Conservation (phyloP, 2,797 vertebrate species). For the Platyrinchus mystaceus region DNA sequence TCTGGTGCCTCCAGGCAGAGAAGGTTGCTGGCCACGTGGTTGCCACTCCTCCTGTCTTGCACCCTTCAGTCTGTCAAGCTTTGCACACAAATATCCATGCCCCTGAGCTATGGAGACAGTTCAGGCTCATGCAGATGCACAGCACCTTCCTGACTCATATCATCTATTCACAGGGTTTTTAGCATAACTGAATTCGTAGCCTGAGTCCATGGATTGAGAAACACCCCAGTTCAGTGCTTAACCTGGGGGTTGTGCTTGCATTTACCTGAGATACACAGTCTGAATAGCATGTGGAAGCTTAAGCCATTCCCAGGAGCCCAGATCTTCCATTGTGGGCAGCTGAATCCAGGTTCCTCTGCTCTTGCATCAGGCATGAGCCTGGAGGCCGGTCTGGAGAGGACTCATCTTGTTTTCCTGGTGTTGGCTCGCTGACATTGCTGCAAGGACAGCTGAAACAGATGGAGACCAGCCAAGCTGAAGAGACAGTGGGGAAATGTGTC, state of each 20-base stretch:
- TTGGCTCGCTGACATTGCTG: not conserved
- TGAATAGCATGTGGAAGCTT: not conserved
- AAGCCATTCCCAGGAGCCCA: not conserved
- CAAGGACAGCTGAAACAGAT: not conserved
- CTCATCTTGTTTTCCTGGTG: not conserved
- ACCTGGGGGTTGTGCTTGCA: not conserved
- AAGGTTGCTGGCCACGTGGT: not conserved
- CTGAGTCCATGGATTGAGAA: not conserved
- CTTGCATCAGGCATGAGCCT: not conserved
- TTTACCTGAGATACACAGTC: not conserved
- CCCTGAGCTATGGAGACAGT: not conserved
- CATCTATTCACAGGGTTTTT: not conserved
- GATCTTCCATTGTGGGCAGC: not conserved
- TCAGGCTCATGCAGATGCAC: rapidly evolving
- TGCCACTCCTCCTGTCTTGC: not conserved
- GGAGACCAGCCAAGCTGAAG: conserved; percentile 5
- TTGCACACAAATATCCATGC: not conserved
- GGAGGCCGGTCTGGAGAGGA: not conserved
- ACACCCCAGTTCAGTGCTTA: not conserved
- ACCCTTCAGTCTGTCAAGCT: not conserved
- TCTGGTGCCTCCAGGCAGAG: not conserved
- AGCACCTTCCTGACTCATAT: not conserved
- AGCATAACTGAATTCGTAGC: not conserved
- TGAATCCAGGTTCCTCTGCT: not conserved
- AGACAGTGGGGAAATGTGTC: not conserved